Percentiles rank a stretch among this genome's conserved stretches.
phyloP scores from a whole-genome alignment of 2,888 invertebrate genomes.

The Pycnomerus fuliginosus region DNA sequence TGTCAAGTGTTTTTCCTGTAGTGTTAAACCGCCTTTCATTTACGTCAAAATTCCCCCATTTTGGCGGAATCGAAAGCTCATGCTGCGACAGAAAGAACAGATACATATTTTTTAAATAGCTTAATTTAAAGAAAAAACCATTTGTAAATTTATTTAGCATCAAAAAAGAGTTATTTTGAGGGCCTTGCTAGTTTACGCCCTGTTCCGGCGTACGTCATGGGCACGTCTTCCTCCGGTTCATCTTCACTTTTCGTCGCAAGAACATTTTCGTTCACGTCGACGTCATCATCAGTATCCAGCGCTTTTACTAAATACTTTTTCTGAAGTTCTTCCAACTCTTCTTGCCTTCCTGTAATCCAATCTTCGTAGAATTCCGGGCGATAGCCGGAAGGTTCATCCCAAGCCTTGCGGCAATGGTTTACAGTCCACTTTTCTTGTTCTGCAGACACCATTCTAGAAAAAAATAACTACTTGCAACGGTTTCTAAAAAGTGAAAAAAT shows the following conservation, averaged over 20 bases:
- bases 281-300: not conserved
- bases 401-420: constrained; percentile 62
- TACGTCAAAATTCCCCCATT: too few relatives aligned
- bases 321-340: constrained; percentile 16
- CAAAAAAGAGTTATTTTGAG: too few relatives aligned
- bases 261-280: not conserved
- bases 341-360: constrained; percentile 48
- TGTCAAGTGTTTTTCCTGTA: too few relatives aligned
- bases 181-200: constrained; percentile 3
- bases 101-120: too few relatives aligned
- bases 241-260: too few relatives aligned
- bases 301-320: too few relatives aligned
- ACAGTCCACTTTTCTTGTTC: constrained; percentile 65
- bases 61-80: too few relatives aligned
- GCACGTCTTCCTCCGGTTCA: not conserved
- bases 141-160: too few relatives aligned
- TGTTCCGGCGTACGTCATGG: constrained; percentile 2
- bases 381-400: constrained; percentile 59
- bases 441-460: constrained; percentile 53
- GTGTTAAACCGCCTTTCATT: too few relatives aligned
- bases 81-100: too few relatives aligned
- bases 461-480: too few relatives aligned
- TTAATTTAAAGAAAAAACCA: too few relatives aligned
- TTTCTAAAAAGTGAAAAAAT: constrained; percentile 14
- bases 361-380: constrained; percentile 56